These are phyloP conservation scores for Dermatophagoides farinae DNA, from an alignment of 1,140 invertebrate species.

Conservation along the genomic window DNA sequence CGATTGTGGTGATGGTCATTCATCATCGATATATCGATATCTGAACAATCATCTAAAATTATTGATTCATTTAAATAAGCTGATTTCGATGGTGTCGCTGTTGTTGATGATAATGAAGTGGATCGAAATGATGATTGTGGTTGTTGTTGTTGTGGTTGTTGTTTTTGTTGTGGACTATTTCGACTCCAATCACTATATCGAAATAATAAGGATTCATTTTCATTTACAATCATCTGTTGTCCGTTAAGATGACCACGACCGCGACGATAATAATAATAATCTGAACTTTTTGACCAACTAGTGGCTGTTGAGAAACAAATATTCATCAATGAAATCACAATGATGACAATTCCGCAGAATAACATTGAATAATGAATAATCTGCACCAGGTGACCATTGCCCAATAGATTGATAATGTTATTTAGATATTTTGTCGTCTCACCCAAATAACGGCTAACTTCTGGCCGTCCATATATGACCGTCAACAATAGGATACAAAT, in stretches of 20 bases:
- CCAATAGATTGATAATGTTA: not conserved
- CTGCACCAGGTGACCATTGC: not conserved
- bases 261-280: not conserved
- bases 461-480: not conserved
- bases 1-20: no score
- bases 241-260: not conserved
- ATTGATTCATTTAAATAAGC: no score
- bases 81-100: not conserved
- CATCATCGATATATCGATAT: no score
- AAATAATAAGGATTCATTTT: not conserved
- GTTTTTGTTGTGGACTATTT: not conserved
- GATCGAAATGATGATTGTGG: not conserved
- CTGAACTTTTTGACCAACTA: not conserved
- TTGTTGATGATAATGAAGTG: not conserved
- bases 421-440: conserved; percentile 3
- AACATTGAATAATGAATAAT: conserved; percentile 10
- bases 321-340: conserved; percentile 5
- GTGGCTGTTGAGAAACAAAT: not conserved
- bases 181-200: not conserved
- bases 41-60: no score
- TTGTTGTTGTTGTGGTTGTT: not conserved
- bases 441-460: not conserved
- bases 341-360: conserved; percentile 6
- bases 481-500: conserved; percentile 6
- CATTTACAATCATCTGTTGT: not conserved